These are phyloP conservation scores for Verasper variegatus DNA, from an alignment of 2,113 vertebrate genomes.

Conservation along the genomic window DNA sequence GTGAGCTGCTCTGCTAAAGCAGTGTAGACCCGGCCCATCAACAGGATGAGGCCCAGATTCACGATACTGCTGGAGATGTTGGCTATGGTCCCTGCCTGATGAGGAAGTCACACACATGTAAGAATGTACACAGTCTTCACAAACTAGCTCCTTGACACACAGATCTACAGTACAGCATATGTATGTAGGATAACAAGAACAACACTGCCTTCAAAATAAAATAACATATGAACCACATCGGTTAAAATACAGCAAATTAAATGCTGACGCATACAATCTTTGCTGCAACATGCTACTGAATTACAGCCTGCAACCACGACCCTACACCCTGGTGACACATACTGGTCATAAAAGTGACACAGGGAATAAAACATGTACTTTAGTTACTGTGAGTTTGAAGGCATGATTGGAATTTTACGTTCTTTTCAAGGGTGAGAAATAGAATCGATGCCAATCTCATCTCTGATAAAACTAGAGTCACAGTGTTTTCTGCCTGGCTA, in stretches of 20 bases:
- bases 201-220: too few relatives aligned
- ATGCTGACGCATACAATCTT: conserved; percentile 12
- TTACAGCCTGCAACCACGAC: not conserved
- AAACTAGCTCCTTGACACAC: not conserved
- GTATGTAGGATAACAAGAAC: too few relatives aligned
- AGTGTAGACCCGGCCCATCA: conserved; percentile 85
- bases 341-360: not conserved
- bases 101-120: conserved; percentile 6
- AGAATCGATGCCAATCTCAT: not conserved
- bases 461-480: not conserved
- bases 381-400: not conserved
- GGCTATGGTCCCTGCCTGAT: conserved; percentile 84
- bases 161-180: not conserved
- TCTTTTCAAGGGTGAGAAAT: not conserved
- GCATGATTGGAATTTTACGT: not conserved
- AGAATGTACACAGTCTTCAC: not conserved
- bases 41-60: conserved; percentile 83
- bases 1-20: conserved; percentile 85
- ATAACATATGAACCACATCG: not conserved
- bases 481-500: not conserved
- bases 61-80: conserved; percentile 85
- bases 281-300: conserved; percentile 44
- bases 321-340: not conserved
- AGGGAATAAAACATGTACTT: conserved; percentile 4
- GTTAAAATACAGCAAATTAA: too few relatives aligned